Conservation (phyloP, 2,888 invertebrate species). For the Sesia apiformis region DNA sequence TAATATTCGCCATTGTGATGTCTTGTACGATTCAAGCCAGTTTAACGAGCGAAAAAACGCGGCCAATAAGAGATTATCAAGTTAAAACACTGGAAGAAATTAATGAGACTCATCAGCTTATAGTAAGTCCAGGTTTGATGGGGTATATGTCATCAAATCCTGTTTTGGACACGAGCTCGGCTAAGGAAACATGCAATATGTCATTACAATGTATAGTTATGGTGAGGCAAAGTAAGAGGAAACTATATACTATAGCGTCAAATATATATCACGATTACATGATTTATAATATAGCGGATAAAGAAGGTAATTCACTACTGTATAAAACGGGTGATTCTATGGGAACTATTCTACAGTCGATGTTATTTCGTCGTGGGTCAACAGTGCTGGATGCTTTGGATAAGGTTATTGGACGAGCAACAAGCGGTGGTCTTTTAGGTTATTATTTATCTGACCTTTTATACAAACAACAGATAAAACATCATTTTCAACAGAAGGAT, state of each 20-base stretch:
- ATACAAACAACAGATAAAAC: constrained; percentile 14
- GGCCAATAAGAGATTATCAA: constrained; percentile 20
- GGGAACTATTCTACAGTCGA: constrained; percentile 11
- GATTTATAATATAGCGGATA: constrained; percentile 15
- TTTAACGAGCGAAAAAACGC: constrained; percentile 19
- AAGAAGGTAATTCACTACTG: constrained; percentile 13
- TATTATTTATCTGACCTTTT: constrained; percentile 11
- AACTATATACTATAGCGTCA: constrained; percentile 18
- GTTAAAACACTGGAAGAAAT: constrained; percentile 13
- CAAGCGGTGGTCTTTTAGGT: constrained; percentile 15
- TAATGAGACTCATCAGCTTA: constrained; percentile 5
- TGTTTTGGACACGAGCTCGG: not conserved
- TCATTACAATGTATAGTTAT: constrained; percentile 18
- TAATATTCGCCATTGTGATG: constrained; percentile 21
- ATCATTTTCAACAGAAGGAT: constrained; percentile 6
- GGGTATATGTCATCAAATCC: not conserved
- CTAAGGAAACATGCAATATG: constrained; percentile 10
- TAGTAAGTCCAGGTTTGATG: constrained; percentile 3
- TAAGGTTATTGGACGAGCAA: constrained; percentile 5
- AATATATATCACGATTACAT: constrained; percentile 9
- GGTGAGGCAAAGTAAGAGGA: constrained; percentile 10
- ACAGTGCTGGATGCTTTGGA: constrained; percentile 8
- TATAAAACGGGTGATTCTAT: constrained; percentile 16
- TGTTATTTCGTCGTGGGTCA: constrained; percentile 31
- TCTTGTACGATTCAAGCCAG: constrained; percentile 24